Base-by-base conservation (phyloP, 2,797 vertebrate genomes). In the Moxostoma hubbsi region DNA sequence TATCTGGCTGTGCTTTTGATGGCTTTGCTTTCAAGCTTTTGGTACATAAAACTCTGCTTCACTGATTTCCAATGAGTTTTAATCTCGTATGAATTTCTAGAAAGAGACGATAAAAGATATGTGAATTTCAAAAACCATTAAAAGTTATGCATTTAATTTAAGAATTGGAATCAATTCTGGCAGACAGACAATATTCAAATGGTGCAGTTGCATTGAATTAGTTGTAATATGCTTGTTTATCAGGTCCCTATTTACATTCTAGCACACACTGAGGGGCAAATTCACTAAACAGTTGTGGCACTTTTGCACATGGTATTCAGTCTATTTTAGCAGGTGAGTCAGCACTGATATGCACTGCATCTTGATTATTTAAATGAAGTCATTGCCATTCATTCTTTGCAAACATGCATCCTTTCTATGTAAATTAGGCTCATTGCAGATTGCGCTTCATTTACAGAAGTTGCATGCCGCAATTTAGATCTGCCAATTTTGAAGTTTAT, bases 51-150 rank as follows among this genome's bases (percentile, higher is more conserved):
- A 67, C 54, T 5, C 4, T 5, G 65, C 54, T 59, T 24, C 59
- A 63, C 1, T 6, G 9, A 57, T 50, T 79, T 79, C 77, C 77
- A 72, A 79, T 79, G 46, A 55, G 77, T 16, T 50, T 64, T 24
- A 57, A 62, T 72, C 16, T 72, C 43, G 2, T 62, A 46, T 16
- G 46, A 77, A 69, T 77, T 45, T 65, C 45, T 62, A 69, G 59
- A 50, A 64, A 64, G 43, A 65, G 68, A 72, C 61, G 65, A 58
- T 65, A 79, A 78, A 57, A 71, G 45, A 79, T 65, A 45, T 12
- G 58, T 36, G 51, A 57, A 79, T 65, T 57, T 65, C 13, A 64
- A 49, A 58, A 79, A 73, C 68, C 53, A 72, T 79, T 79, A 54
- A 54, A 77, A 62, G 75, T 79, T 72, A 24, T 47, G 11, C 16